These are phyloP conservation scores for Cheumatopsyche charites DNA, from an alignment of 1,140 invertebrate species.

Conservation along the genomic window DNA sequence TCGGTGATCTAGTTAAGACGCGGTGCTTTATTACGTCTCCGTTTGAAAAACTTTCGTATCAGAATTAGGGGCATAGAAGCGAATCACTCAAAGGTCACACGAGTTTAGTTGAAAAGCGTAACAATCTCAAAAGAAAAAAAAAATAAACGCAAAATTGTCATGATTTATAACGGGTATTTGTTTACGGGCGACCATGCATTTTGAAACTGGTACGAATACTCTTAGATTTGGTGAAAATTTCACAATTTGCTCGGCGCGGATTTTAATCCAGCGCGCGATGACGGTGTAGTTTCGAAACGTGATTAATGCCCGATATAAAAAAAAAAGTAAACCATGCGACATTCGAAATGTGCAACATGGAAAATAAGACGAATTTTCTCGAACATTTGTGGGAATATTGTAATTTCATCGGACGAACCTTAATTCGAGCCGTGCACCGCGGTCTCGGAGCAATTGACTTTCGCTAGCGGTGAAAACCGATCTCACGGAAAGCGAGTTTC, in stretches of 20 bases:
- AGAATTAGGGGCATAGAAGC: too few species aligned
- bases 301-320: not conserved
- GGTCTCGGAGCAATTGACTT: slow-evolving; percentile 25
- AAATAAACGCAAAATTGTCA: not conserved
- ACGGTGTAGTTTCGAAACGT: not conserved
- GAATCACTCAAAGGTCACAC: too few species aligned
- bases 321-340: too few species aligned
- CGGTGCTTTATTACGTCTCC: too few species aligned
- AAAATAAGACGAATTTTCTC: too few species aligned
- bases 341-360: too few species aligned
- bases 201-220: slow-evolving; percentile 10
- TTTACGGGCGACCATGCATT: not conserved
- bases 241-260: slow-evolving; percentile 8
- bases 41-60: too few species aligned
- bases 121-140: too few species aligned
- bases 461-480: slow-evolving; percentile 28
- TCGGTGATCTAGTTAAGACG: too few species aligned
- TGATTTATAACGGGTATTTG: slow-evolving; percentile 10
- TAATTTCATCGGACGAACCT: not conserved
- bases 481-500: slow-evolving; percentile 31
- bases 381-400: too few species aligned
- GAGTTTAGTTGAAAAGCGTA: too few species aligned
- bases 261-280: not conserved
- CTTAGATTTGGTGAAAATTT: slow-evolving; percentile 8
- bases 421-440: slow-evolving; percentile 8